Evolutionary conservation across 2,797 vertebrate species (phyloP), one percentile per base, ranked within the genome.

Genomic region (Coranthus polyacanthus): DNA sequence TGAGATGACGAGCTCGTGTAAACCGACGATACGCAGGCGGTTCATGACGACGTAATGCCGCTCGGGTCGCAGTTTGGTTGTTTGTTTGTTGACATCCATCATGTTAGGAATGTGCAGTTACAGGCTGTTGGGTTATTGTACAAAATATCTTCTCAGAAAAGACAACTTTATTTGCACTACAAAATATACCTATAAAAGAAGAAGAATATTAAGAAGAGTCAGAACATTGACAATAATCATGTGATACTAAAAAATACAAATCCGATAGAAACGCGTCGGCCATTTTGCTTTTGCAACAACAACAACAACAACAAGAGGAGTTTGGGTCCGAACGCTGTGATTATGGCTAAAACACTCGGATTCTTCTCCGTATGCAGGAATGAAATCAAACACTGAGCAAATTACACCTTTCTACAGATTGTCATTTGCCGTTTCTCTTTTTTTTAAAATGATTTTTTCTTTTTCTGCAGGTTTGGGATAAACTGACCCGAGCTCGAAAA

Each of bases 361-460:
- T 78, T 41, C 52, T 68, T 79, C 83, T 77, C 78, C 72, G 69
- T 81, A 37, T 9, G 42, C 73, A 65, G 73, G 67, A 78, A 75
- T 54, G 76, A 80, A 88, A 75, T 74, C 68, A 81, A 88, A 90
- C 85, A 66, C 66, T 73, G 61, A 90, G 90, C 87, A 87, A 90
- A 89, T 90, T 74, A 86, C 86, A 91, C 88, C 88, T 89, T 86
- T 79, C 76, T 76, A 79, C 73, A 92, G 94, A 95, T 95, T 95
- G 94, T 95, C 94, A 80, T 92, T 89, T 94, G 92, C 90, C 84
- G 85, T 50, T 69, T 85, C 87, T 76, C 83, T 76, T 45, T 57
- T 17, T 58, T 9, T 21, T n/a, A 13, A 12, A 18, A 15, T 38
- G 3, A 83, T 78, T 55, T 53, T 37, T 44, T 2, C 41, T 16